phyloP scores from a whole-genome alignment of 2,113 vertebrate species.

The Perccottus glenii region DNA sequence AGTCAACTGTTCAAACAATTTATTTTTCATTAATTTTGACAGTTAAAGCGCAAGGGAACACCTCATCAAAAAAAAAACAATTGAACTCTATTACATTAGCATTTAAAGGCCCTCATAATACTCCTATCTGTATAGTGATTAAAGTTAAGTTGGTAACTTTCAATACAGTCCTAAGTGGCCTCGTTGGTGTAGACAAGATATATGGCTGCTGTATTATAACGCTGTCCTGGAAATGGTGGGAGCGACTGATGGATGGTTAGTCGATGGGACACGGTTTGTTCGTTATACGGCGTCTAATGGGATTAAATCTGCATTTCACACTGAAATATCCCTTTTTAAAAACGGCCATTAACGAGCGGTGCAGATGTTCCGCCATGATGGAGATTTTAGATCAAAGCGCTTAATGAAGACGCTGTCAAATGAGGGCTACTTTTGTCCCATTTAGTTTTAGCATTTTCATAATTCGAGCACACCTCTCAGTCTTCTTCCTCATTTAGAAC shows the following conservation, averaged over 20 bases:
- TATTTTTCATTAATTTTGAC: no score
- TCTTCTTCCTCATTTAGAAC: constrained; percentile 22
- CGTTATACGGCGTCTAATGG: constrained; percentile 33
- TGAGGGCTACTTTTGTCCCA: constrained; percentile 7
- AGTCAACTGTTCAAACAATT: neutral
- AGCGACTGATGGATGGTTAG: constrained; percentile 13
- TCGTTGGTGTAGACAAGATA: neutral
- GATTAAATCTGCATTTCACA: constrained; percentile 40
- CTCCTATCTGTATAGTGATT: no score
- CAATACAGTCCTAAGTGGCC: neutral
- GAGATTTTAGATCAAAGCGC: constrained; percentile 36
- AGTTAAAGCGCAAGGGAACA: no score
- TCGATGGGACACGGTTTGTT: constrained; percentile 33
- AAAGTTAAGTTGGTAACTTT: no score
- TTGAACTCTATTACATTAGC: no score
- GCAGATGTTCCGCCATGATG: constrained; percentile 36
- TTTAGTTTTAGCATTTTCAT: constrained; percentile 4
- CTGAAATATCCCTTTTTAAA: constrained; percentile 36
- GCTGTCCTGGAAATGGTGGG: neutral
- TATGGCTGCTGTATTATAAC: constrained; percentile 1
- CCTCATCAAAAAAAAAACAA: no score
- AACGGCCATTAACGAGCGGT: constrained; percentile 35
- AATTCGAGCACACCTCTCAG: constrained; percentile 28
- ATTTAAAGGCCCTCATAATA: no score
- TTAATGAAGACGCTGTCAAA: constrained; percentile 36